phyloP scores from a whole-genome alignment of 2,888 invertebrate genomes.

The Trichogramma evanescens region DNA sequence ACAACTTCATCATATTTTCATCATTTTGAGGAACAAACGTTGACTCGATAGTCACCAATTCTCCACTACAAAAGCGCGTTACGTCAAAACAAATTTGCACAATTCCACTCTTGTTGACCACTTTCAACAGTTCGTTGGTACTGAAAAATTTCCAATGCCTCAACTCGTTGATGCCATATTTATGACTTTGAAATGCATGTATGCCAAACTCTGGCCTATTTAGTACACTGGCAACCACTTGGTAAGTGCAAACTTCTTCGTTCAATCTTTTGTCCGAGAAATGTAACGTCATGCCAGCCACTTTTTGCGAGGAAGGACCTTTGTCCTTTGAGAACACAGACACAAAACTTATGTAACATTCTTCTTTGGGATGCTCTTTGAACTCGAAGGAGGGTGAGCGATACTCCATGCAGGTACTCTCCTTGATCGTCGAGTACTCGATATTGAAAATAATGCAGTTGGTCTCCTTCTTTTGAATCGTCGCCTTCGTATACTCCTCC shows the following conservation, averaged over 20 bases:
- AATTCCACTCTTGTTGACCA: conserved; percentile 3
- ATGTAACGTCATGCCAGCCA: conserved; percentile 10
- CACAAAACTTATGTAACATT: conserved; percentile 13
- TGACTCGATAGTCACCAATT: conserved; percentile 1
- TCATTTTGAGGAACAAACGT: conserved; percentile 7
- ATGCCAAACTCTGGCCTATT: conserved; percentile 15
- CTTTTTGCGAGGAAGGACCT: conserved; percentile 2
- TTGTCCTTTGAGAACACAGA: conserved; percentile 7
- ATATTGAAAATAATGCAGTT: conserved; percentile 13
- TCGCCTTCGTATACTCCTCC: conserved; percentile 10
- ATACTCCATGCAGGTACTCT: conserved; percentile 10
- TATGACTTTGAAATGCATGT: conserved; percentile 12
- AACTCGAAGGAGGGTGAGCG: conserved; percentile 8
- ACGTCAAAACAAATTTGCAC: conserved; percentile 15
- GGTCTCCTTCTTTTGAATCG: conserved; percentile 10
- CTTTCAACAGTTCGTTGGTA: conserved; percentile 5
- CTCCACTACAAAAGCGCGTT: not conserved
- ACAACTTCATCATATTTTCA: conserved; percentile 11
- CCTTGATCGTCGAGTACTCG: conserved; percentile 7
- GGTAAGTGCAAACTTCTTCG: conserved; percentile 10
- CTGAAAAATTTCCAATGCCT: conserved; percentile 14
- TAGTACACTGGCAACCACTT: conserved; percentile 13
- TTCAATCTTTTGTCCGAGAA: not conserved
- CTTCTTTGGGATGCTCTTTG: conserved; percentile 11
- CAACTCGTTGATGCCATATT: conserved; percentile 6